Percentiles rank a stretch among this genome's conserved stretches.
phyloP scores from a whole-genome alignment of 2,888 invertebrate genomes.

The Argyresthia goedartella region DNA sequence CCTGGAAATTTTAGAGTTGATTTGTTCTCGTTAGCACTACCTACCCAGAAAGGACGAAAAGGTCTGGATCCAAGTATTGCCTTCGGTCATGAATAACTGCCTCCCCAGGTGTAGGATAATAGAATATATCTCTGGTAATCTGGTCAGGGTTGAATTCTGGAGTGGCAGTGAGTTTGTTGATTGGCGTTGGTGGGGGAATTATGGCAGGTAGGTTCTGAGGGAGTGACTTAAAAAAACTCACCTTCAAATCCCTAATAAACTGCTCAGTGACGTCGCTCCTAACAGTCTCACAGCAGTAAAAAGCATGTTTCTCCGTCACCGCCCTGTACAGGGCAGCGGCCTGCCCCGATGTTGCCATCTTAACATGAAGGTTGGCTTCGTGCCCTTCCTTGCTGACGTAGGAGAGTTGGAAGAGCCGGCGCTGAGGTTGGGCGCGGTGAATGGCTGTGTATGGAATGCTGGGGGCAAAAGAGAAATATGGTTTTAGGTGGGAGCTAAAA shows the following conservation, averaged over 20 bases:
- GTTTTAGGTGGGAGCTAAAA: background rate
- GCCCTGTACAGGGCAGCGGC: constrained; percentile 88
- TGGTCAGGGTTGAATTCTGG: no score
- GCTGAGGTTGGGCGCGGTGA: constrained; percentile 81
- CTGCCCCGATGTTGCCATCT: constrained; percentile 84
- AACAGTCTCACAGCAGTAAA: constrained; percentile 94
- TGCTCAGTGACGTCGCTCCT: constrained; percentile 89
- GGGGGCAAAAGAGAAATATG: background rate
- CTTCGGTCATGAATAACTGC: no score
- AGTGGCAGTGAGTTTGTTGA: no score
- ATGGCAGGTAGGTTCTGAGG: no score
- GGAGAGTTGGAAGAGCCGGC: constrained; percentile 80
- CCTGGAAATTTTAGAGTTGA: no score
- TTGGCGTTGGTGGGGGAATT: no score
- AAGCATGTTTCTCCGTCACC: constrained; percentile 92
- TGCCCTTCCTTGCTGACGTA: constrained; percentile 79
- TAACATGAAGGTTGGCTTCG: constrained; percentile 80
- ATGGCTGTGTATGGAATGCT: constrained; percentile 88
- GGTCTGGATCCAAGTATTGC: no score
- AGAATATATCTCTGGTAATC: no score
- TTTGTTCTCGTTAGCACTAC: no score
- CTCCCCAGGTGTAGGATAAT: no score
- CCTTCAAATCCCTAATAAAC: constrained; percentile 89
- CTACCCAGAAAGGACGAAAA: no score
- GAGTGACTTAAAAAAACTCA: constrained; percentile 26